Base-by-base conservation (phyloP, 2,797 vertebrate genomes). In the Adrianichthys oophorus region DNA sequence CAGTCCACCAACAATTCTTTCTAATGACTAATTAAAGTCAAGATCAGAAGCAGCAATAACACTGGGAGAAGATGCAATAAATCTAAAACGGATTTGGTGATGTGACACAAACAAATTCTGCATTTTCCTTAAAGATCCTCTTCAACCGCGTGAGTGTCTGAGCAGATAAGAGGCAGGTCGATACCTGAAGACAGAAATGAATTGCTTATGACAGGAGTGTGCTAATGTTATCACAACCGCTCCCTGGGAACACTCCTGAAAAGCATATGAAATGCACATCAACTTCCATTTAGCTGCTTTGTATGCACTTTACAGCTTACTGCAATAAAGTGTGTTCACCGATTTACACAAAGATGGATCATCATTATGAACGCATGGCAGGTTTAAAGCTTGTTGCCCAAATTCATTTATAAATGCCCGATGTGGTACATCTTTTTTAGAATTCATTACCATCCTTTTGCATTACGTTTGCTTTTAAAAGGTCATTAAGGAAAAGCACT, bases 121-220 rank as follows among this genome's bases (percentile, higher is more conserved):
- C 40, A 14, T 37, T 61, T 61, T 65, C 60, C 26, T 15, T 19
- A 41, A 64, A 59, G 13, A 2, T 54, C 4, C 17, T 43, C 41
- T 26, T 57, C 59, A 61, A 69, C 65, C 53, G 57, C 41, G 58
- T 8, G 49, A 46, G 64, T 52, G 82, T 62, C 68, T 43, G 57
- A 65, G 68, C 68, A 70, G 79, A 84, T 75, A 80, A 74, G 65
- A 72, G 70, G 40, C 21, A 2, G 66, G 70, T 76, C 66, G 46
- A 81, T 84, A 80, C 62, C 70, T 21, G 48, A 65, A 41, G 55
- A 74, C 62, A 48, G 62, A 72, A 79, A 84, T 80, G 56, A 78
- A 87, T 77, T 81, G 77, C 65, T 70, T 62, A 67, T 84, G 80
- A 78, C 81, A 84, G 82, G 75, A 74, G 57, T 46, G 49, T 53